A percentile compares a stretch with the other conserved stretches of the same genome.
These are phyloP conservation scores for Heliconius ethilla DNA, from an alignment of 2,888 invertebrate species.

Conservation along the genomic window DNA sequence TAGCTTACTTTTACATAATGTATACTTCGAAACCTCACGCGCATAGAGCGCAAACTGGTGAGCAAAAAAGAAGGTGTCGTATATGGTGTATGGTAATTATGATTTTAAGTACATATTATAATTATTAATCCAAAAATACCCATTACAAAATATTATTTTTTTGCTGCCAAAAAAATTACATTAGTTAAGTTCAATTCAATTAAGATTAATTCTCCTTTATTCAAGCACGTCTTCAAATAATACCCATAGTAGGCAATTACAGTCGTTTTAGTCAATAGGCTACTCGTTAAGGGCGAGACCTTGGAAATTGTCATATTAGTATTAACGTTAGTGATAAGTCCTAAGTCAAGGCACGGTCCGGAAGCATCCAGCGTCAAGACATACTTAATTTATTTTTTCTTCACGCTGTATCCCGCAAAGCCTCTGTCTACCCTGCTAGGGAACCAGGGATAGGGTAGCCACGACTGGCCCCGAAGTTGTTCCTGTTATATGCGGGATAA, in stretches of 20 bases:
- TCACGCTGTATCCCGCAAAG: too few relatives aligned
- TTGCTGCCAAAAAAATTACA: too few relatives aligned
- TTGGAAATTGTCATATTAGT: neutral
- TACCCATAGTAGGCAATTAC: neutral
- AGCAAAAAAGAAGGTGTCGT: neutral
- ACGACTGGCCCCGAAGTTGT: too few relatives aligned
- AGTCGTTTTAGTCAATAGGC: neutral
- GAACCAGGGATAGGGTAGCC: too few relatives aligned
- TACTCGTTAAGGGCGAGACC: neutral
- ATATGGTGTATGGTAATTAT: too few relatives aligned
- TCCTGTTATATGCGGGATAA: too few relatives aligned
- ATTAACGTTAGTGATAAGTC: neutral
- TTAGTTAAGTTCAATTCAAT: too few relatives aligned
- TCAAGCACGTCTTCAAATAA: neutral
- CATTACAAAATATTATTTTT: too few relatives aligned
- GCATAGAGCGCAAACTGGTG: neutral
- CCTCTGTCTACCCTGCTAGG: too few relatives aligned
- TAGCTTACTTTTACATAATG: neutral
- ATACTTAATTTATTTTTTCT: neutral
- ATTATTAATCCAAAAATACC: too few relatives aligned
- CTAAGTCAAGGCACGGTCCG: neutral
- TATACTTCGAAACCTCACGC: neutral
- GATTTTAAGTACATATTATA: too few relatives aligned
- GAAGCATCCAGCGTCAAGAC: neutral
- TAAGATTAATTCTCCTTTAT: neutral